Evolutionary conservation across 2,888 invertebrate species (phyloP).

Genomic region (Orgyia antiqua): DNA sequence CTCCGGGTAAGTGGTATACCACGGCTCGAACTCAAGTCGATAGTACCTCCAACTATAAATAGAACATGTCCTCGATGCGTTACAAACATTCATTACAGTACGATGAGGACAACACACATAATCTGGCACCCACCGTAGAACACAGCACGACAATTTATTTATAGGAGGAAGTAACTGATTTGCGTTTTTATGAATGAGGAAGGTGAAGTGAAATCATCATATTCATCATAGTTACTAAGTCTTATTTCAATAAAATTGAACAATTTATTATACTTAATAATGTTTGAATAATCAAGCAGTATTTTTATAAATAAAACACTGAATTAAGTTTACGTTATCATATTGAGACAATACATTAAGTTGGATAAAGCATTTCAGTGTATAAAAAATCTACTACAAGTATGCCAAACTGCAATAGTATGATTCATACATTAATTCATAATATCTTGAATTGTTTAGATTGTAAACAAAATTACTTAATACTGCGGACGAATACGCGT

Average conservation of each 20-base stretch:
- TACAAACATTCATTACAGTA: constrained; percentile 36
- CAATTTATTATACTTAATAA: constrained; percentile 8
- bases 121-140: constrained; percentile 61
- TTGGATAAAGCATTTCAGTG: no score
- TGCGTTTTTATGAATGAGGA: constrained; percentile 71
- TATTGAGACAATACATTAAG: no score
- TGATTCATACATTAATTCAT: no score
- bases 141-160: constrained; percentile 61
- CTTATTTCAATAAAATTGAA: constrained; percentile 16
- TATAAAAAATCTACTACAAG: no score
- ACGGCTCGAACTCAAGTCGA: constrained; percentile 1
- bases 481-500: no score
- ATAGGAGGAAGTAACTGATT: constrained; percentile 70
- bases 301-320: not conserved
- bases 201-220: constrained; percentile 62
- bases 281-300: constrained; percentile 2
- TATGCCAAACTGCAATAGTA: no score
- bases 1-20: constrained; percentile 9
- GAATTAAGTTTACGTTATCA: not conserved
- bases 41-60: constrained; percentile 33
- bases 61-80: constrained; percentile 34
- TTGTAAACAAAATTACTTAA: no score
- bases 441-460: no score
- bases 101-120: constrained; percentile 35
- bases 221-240: constrained; percentile 21